Percentiles rank a stretch among this genome's conserved stretches.
These are phyloP conservation scores for Fistularia commersonii DNA, from an alignment of 2,797 vertebrate species.

Conservation along the genomic window DNA sequence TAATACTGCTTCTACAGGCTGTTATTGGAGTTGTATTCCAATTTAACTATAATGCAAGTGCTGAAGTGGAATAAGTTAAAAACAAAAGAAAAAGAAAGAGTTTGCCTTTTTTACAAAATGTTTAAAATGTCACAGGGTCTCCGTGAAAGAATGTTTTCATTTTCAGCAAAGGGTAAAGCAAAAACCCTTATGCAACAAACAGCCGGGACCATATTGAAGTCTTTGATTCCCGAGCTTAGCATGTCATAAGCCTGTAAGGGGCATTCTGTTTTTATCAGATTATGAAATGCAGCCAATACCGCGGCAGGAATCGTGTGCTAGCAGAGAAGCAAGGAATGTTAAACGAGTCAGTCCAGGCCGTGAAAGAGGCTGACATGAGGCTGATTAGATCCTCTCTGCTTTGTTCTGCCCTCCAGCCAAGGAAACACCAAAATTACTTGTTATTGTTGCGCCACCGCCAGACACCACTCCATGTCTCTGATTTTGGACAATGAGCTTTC, in stretches of 20 bases:
- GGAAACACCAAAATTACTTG: slow-evolving; percentile 72
- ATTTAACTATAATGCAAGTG: no score
- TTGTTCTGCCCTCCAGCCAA: slow-evolving; percentile 54
- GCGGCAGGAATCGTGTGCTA: slow-evolving; percentile 32
- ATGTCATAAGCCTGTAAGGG: slow-evolving; percentile 21
- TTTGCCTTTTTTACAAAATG: no score
- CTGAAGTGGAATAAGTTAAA: no score
- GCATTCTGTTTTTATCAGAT: slow-evolving; percentile 40
- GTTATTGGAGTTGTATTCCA: no score
- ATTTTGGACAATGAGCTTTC: slow-evolving; percentile 45
- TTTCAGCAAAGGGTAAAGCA: slow-evolving; percentile 1
- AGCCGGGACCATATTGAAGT: slow-evolving; percentile 19
- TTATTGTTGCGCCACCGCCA: slow-evolving; percentile 63
- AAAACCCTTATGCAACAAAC: slow-evolving; percentile 17
- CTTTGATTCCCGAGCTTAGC: slow-evolving; percentile 13
- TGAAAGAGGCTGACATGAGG: slow-evolving; percentile 61
- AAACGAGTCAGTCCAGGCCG: slow-evolving; percentile 37
- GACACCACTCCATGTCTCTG: slow-evolving; percentile 46
- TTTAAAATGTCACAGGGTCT: no score
- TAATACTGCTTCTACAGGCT: no score
- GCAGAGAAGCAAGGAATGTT: slow-evolving; percentile 43
- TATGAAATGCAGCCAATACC: slow-evolving; percentile 22
- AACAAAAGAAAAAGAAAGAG: no score
- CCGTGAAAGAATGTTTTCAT: no score
- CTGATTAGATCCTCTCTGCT: slow-evolving; percentile 60